Evolutionary conservation across 2,888 invertebrate species (phyloP).

Genomic region (Pycnomerus fuliginosus): DNA sequence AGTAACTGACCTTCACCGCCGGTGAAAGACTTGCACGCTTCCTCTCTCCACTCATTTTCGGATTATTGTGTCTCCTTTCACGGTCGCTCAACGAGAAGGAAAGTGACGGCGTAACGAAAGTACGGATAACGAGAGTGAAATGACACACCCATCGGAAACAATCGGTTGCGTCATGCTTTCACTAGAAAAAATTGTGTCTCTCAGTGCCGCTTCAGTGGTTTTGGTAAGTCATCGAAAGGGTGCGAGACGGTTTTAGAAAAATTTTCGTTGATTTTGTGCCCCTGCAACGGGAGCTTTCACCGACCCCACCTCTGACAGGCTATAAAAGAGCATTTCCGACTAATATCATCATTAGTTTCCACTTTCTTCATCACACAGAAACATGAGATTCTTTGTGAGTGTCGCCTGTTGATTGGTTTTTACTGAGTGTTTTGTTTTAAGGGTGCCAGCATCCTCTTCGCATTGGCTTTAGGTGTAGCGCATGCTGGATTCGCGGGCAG

Average conservation of each 20-base stretch:
- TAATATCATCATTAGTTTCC: constrained; percentile 40
- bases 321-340: constrained; percentile 40
- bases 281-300: background rate
- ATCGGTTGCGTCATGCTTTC: constrained; percentile 9
- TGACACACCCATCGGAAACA: constrained; percentile 3
- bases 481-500: constrained; percentile 42
- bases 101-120: constrained; percentile 29
- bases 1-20: constrained; percentile 35
- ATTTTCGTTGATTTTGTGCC: background rate
- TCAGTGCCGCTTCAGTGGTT: too few relatives aligned
- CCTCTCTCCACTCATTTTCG: constrained; percentile 17
- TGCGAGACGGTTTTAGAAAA: background rate
- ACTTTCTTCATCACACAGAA: constrained; percentile 34
- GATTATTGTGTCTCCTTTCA: constrained; percentile 15
- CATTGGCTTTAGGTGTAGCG: constrained; percentile 35
- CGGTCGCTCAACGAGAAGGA: constrained; percentile 24
- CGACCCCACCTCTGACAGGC: constrained; percentile 36
- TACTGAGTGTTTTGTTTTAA: constrained; percentile 24
- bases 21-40: constrained; percentile 32
- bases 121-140: constrained; percentile 15
- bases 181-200: too few relatives aligned
- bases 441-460: constrained; percentile 37
- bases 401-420: constrained; percentile 8
- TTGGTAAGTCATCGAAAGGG: too few relatives aligned
- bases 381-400: constrained; percentile 42